Percentiles rank a stretch among this genome's conserved stretches.
Conservation (phyloP, 2,888 invertebrate species). For the Tolmerus cingulatus region DNA sequence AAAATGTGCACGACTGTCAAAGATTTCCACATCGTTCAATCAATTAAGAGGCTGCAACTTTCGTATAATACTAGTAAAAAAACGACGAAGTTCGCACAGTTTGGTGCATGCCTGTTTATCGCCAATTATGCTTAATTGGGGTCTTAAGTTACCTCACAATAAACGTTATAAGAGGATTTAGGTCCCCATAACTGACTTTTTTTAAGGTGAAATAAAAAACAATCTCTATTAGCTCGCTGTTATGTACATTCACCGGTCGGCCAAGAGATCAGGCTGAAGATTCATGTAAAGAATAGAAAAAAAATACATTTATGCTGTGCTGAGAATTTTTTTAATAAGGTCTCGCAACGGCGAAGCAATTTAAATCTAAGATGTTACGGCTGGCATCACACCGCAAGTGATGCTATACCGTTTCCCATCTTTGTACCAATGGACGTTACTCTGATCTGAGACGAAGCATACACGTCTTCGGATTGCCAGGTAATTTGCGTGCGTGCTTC, state of each 20-base stretch:
- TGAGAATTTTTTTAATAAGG: not conserved
- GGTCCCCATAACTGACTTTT: not conserved
- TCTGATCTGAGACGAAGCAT: not conserved
- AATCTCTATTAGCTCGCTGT: not conserved
- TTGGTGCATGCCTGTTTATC: not conserved
- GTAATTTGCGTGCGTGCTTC: not conserved
- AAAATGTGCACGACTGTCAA: not conserved
- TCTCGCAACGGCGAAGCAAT: not conserved
- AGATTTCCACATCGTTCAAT: not conserved
- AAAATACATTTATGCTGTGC: not conserved
- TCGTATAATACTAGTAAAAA: not conserved
- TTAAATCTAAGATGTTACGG: not conserved
- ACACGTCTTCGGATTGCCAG: not conserved
- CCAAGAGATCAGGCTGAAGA: not conserved
- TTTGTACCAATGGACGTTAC: not conserved
- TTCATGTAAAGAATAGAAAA: not conserved
- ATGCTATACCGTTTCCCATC: not conserved
- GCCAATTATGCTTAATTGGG: not conserved
- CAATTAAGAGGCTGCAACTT: not conserved
- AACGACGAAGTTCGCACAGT: not conserved
- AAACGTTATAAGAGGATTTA: not conserved
- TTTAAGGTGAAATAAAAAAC: not conserved
- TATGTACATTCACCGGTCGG: not conserved
- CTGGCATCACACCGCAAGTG: not conserved
- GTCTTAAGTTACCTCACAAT: not conserved